Evolutionary conservation across 2,888 invertebrate genomes (phyloP), one percentile per base, ranked within the genome.

Genomic region (Trilocha varians): DNA sequence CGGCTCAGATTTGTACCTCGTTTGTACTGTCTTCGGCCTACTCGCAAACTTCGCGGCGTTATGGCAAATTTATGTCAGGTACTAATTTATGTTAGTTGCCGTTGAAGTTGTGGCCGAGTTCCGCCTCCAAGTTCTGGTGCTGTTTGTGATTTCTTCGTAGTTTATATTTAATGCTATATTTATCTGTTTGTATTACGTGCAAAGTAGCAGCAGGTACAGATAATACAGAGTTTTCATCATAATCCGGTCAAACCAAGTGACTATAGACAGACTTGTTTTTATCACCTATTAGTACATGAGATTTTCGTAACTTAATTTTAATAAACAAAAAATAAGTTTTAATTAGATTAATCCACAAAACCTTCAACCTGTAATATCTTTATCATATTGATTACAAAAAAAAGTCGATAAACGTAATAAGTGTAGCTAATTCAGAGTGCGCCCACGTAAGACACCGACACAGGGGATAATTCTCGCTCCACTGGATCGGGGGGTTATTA

Each of bases 21-120:
- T 75, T 78, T 72, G 77, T 70, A 67, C 65, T 74, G 74, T 76
- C 77, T 76, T 62, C 67, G 57, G 66, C 70, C 70, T 68, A 66
- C 56, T 63, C 56, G 62, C 71, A 70, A 80, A 78, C 72, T 79
- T 75, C 51, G 62, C 63, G 59, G 67, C 72, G 74, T 78, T 79
- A 82, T 83, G 83, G 83, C 82, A 82, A 83, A 85, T 84, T 84
- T 78, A 83, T 82, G 84, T 79, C 84, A 80, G 82, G 80, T 80
- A 85, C 83, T 84, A 84, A 84, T 83, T 84, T 79, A 82, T 71
- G 72, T 70, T 72, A 75, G 79, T 78, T 75, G 78, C 72, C 68
- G 71, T 70, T 58, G 58, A 75, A 77, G 74, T 78, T 76, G 55
- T 44, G 46, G 34, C 44, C 43, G 51, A 65, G 68, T 66, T 65